phyloP scores from a whole-genome alignment of 2,113 vertebrate species.

The Gulo gulo region DNA sequence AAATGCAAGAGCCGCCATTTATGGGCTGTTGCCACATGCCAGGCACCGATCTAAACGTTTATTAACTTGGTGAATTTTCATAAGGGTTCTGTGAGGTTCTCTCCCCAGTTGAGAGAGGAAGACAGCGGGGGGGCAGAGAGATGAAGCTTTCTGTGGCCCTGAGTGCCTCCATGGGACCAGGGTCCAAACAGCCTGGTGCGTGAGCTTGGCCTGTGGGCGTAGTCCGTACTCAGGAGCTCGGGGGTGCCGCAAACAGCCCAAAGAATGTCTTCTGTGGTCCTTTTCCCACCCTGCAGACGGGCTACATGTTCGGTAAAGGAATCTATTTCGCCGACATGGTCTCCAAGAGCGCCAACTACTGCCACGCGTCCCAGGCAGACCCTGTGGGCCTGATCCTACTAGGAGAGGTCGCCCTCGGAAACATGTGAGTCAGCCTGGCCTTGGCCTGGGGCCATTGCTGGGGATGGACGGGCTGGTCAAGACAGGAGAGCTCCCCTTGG shows the following conservation, averaged over 20 bases:
- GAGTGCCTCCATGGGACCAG: fast-evolving
- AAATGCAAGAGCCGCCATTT: fast-evolving
- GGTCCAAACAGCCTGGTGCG: no score
- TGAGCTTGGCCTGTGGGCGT: no score
- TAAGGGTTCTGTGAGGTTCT: not conserved
- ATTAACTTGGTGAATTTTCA: not conserved
- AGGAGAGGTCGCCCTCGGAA: constrained; percentile 97
- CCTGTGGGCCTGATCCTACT: constrained; percentile 93
- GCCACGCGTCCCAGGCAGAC: constrained; percentile 95
- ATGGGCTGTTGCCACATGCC: not conserved
- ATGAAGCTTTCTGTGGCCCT: not conserved
- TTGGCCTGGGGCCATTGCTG: fast-evolving
- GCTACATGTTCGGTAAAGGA: constrained; percentile 99
- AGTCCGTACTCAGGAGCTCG: fast-evolving
- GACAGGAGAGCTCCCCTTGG: not conserved
- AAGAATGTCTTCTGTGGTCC: not conserved
- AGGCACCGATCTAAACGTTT: not conserved
- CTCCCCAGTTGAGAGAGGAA: not conserved
- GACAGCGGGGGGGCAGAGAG: not conserved
- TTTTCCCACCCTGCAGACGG: constrained; percentile 85
- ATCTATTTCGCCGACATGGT: constrained; percentile 99
- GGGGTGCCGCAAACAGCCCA: fast-evolving
- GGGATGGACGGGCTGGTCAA: not conserved
- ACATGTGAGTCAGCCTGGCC: constrained; percentile 89
- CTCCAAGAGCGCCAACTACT: constrained; percentile 99